Conservation (phyloP, 2,888 invertebrate species). For the Rhagophthalmus giganteus region DNA sequence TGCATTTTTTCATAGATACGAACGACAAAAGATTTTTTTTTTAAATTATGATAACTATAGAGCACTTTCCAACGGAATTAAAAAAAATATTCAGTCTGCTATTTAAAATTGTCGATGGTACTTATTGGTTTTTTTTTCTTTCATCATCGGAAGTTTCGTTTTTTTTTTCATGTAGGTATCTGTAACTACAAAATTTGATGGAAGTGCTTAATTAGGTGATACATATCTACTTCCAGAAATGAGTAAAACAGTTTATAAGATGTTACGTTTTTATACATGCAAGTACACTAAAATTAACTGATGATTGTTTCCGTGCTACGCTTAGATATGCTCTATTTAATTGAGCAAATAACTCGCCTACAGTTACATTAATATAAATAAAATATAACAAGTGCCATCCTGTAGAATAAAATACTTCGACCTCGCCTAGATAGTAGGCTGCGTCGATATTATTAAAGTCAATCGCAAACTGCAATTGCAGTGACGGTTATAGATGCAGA, state of each 20-base stretch:
- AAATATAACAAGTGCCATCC: conserved; percentile 54
- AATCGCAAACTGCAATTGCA: conserved; percentile 32
- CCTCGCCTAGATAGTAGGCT: conserved; percentile 41
- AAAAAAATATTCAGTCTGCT: too few species aligned
- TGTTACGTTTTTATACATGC: conserved; percentile 17
- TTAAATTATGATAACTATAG: too few species aligned
- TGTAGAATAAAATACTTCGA: conserved; percentile 50
- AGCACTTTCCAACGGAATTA: too few species aligned
- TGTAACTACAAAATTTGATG: too few species aligned
- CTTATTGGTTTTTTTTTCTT: too few species aligned
- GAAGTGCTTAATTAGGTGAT: too few species aligned
- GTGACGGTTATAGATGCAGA: conserved; percentile 17
- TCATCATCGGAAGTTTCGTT: too few species aligned
- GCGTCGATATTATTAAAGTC: conserved; percentile 30
- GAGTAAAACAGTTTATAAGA: conserved; percentile 18
- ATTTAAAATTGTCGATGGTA: too few species aligned
- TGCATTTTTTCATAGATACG: too few species aligned
- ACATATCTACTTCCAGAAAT: conserved; percentile 14
- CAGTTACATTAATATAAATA: conserved; percentile 55
- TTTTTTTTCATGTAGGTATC: too few species aligned
- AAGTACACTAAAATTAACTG: conserved; percentile 27
- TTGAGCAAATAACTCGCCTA: conserved; percentile 56
- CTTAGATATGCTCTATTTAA: conserved; percentile 38
- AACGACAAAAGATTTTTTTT: too few species aligned
- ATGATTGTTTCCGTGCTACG: conserved; percentile 27